Conservation (phyloP, 2,113 vertebrate genomes). For the Todiramphus saurophagus region DNA sequence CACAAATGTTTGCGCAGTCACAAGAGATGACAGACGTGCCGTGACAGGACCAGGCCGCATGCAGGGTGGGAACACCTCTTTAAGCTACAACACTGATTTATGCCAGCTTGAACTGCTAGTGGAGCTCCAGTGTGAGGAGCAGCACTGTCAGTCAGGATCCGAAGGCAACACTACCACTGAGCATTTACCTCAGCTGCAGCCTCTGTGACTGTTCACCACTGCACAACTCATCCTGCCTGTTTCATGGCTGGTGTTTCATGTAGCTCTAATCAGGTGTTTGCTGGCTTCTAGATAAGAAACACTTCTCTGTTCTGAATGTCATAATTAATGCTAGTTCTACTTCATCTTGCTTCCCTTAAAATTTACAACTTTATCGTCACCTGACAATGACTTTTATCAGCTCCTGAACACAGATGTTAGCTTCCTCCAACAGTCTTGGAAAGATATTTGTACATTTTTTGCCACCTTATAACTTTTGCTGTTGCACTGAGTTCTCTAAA, state of each 20-base stretch:
- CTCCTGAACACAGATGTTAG: not conserved
- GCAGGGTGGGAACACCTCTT: not conserved
- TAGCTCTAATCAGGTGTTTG: not conserved
- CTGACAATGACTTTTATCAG: not conserved
- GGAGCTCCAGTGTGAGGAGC: not conserved
- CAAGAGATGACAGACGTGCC: rapidly evolving
- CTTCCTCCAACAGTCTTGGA: not conserved
- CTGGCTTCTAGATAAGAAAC: not conserved
- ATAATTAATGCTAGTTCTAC: not conserved
- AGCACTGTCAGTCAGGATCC: not conserved
- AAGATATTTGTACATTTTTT: not conserved
- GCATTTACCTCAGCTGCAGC: not conserved
- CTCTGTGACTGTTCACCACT: not conserved
- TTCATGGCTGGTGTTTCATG: not conserved
- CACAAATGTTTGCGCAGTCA: not conserved
- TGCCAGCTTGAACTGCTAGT: not conserved
- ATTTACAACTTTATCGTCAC: not conserved
- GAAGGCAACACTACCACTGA: not conserved
- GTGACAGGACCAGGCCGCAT: not conserved
- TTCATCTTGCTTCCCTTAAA: not conserved
- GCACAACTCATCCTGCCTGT: not conserved
- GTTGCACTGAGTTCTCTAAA: not conserved
- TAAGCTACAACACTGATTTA: not conserved
- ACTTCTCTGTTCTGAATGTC: not conserved
- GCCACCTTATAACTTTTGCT: not conserved